phyloP scores from a whole-genome alignment of 2,113 vertebrate species.

The Campylomormyrus numenius region DNA sequence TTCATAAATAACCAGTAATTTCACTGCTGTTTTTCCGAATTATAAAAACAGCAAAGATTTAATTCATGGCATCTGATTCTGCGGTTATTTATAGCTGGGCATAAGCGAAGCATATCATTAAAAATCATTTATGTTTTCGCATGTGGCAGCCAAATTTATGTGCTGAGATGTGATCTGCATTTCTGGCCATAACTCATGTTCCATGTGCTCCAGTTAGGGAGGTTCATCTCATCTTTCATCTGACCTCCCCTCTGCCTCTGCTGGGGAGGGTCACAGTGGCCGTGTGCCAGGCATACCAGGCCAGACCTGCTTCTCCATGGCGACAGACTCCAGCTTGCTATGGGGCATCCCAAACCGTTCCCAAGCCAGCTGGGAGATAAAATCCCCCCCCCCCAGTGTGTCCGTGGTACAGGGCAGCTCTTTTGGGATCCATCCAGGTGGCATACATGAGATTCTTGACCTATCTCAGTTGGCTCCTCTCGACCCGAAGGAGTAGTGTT shows the following conservation, averaged over 20 bases:
- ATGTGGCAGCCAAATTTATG: background rate
- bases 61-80: conserved; percentile 2
- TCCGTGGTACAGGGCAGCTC: background rate
- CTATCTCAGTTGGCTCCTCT: background rate
- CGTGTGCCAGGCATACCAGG: background rate
- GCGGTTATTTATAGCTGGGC: background rate
- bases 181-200: background rate
- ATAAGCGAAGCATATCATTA: background rate
- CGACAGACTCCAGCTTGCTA: background rate
- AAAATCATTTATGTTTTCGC: background rate
- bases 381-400: background rate
- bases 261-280: background rate
- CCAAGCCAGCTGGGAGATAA: background rate
- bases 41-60: background rate
- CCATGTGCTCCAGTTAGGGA: background rate
- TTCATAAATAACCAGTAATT: conserved; percentile 1
- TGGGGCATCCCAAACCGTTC: background rate
- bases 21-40: background rate
- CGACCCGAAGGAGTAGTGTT: background rate
- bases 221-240: background rate
- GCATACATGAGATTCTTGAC: background rate
- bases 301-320: background rate
- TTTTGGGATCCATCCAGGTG: background rate
- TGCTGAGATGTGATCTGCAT: background rate
- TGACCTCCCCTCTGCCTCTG: background rate